Percentiles rank a stretch among this genome's conserved stretches.
These are phyloP conservation scores for Sebastes nivosus DNA, from an alignment of 2,797 vertebrate genomes.

Conservation along the genomic window DNA sequence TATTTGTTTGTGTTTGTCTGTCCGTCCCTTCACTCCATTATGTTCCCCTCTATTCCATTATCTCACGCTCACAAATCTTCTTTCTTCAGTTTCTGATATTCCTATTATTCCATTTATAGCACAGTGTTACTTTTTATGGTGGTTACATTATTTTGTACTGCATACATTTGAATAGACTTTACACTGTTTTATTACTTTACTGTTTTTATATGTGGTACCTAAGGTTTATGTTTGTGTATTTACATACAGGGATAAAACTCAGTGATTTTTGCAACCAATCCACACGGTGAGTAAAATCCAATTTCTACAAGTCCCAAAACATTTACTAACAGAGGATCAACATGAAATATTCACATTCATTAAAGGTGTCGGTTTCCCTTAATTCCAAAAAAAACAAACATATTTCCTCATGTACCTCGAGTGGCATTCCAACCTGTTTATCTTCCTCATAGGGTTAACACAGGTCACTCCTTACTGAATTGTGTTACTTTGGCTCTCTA, in stretches of 20 bases:
- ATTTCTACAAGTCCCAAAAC: not conserved
- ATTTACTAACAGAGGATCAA: not conserved
- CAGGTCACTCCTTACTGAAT: too few relatives aligned
- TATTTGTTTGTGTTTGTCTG: not conserved
- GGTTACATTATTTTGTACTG: too few relatives aligned
- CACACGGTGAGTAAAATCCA: not conserved
- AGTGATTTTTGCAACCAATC: not conserved
- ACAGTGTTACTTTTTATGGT: too few relatives aligned
- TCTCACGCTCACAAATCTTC: not conserved
- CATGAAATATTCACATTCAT: not conserved
- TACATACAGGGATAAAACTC: not conserved
- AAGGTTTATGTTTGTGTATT: not conserved
- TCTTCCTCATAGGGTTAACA: too few relatives aligned
- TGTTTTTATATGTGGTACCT: not conserved
- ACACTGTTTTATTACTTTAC: too few relatives aligned
- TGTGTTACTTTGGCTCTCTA: too few relatives aligned
- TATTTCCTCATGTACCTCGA: not conserved
- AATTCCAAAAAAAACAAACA: too few relatives aligned
- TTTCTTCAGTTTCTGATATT: not conserved
- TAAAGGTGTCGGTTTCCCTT: not conserved
- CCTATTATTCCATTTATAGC: not conserved
- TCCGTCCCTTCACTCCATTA: not conserved
- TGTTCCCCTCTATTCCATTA: not conserved
- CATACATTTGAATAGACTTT: not conserved
- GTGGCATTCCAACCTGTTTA: too few relatives aligned